Conservation (phyloP, 2,888 invertebrate species). For the Eupithecia inturbata region DNA sequence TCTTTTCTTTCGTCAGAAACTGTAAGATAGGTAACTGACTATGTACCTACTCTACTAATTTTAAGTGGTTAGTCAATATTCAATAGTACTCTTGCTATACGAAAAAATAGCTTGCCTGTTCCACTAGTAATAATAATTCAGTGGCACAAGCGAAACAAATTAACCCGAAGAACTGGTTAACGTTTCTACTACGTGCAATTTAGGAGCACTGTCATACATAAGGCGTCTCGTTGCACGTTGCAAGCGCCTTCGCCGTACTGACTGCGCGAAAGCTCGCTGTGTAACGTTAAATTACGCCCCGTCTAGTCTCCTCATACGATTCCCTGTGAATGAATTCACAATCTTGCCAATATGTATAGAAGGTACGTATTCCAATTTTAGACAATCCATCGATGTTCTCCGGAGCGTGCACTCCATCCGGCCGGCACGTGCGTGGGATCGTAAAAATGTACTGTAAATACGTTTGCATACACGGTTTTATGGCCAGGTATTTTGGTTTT, state of each 20-base stretch:
- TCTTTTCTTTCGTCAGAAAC: not conserved
- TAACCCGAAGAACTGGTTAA: too few species aligned
- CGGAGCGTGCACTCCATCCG: slow-evolving; percentile 34
- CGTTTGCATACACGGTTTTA: slow-evolving; percentile 50
- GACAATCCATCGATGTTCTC: slow-evolving; percentile 33
- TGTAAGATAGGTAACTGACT: not conserved
- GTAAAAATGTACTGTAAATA: slow-evolving; percentile 58
- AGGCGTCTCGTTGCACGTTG: too few species aligned
- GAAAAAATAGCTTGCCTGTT: not conserved
- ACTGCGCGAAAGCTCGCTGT: too few species aligned
- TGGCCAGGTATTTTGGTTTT: slow-evolving; percentile 40
- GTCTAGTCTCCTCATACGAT: not conserved
- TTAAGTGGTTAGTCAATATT: not conserved
- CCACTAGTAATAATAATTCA: too few species aligned
- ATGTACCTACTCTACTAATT: not conserved
- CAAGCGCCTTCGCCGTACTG: too few species aligned
- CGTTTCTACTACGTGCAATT: too few species aligned
- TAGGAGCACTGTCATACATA: too few species aligned
- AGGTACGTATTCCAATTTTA: slow-evolving; percentile 22
- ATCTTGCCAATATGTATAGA: slow-evolving; percentile 20
- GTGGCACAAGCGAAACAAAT: too few species aligned
- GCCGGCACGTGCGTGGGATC: slow-evolving; percentile 36
- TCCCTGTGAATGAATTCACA: slow-evolving; percentile 19
- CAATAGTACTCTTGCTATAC: not conserved
- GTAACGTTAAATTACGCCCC: too few species aligned